Base-by-base conservation (phyloP, 2,797 vertebrate species). In the Myotis myotis region DNA sequence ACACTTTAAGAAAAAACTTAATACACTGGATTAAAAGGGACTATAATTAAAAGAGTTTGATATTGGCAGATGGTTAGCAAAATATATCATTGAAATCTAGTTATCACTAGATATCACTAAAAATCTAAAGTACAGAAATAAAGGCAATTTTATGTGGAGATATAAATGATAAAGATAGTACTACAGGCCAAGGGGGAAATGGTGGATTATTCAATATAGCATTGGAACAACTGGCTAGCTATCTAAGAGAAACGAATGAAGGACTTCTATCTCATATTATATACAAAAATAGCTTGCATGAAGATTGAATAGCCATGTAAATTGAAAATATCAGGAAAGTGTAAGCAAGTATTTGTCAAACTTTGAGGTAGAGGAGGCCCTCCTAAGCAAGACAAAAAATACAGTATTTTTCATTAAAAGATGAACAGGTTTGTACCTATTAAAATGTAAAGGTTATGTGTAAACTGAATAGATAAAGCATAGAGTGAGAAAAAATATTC, bases 271-370 rank as follows among this genome's bases (percentile, higher is more conserved):
- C 20, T 90, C 62, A 85, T 44, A 82, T 49, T 41, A 60, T 5
- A 72, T 51, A 41, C 1, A 85, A 92, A 85, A 92, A n/a, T 81
- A 57, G 68, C 28, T 81, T 79, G 8, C 28, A 75, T 36, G 82
- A 83, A 41, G 8, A 75, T 47, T 89, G 30, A n/a, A 64, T 47
- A 57, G 19, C 23, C 4, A 70, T 17, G 23, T n/a, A 92, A 85
- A 90, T 79, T 90, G 25, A 72, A 95, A 87, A 70, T 20, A 92
- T 23, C 47, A 92, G 55, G 23, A 83, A 88, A 85, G 87, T 30
- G 36, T 1, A 78, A 11, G 25, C 8, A 85, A 84, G n/a, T 81
- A 62, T 62, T 91, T 81, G 33, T 82, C 89, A 57, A 81, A 74
- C 23, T 44, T 74, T 49, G 68, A 92, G 23, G 19, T 47, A 30